Evolutionary conservation across 2,888 invertebrate genomes (phyloP).

Genomic region (Brassicogethes aeneus): DNA sequence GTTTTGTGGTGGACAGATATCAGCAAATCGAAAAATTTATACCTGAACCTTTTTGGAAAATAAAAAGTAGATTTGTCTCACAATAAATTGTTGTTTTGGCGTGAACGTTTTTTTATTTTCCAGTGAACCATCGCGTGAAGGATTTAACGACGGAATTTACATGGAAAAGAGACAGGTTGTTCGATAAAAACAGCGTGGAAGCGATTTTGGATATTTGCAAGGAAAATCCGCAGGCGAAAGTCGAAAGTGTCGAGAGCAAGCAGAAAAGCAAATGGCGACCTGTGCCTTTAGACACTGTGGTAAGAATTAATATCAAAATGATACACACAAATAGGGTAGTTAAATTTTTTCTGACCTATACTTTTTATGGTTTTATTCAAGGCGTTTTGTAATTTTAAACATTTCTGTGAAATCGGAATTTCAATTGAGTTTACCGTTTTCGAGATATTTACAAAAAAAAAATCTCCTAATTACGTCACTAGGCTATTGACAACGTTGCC

Average conservation of each 20-base stretch:
- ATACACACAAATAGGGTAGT: too few relatives aligned
- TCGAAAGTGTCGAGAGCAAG: conserved; percentile 69
- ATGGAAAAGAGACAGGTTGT: conserved; percentile 83
- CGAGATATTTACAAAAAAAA: too few relatives aligned
- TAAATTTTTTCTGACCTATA: too few relatives aligned
- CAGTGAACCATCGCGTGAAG: conserved; percentile 71
- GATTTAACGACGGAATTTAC: conserved; percentile 73
- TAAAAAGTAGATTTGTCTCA: conserved; percentile 54
- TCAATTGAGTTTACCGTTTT: too few relatives aligned
- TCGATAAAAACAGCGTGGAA: conserved; percentile 76
- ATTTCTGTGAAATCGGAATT: too few relatives aligned
- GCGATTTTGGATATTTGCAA: conserved; percentile 73
- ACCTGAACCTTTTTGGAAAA: conserved; percentile 92
- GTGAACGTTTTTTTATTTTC: too few relatives aligned
- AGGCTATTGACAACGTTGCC: too few relatives aligned
- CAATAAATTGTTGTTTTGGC: not conserved
- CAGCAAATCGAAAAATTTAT: conserved; percentile 87
- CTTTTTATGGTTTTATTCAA: too few relatives aligned
- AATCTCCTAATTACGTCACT: too few relatives aligned
- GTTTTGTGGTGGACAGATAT: conserved; percentile 98
- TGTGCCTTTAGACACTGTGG: conserved; percentile 88
- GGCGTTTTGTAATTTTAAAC: too few relatives aligned
- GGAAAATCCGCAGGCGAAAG: conserved; percentile 64
- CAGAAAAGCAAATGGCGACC: conserved; percentile 97
- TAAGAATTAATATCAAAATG: too few relatives aligned